Conservation (phyloP, 2,797 vertebrate species). For the Sarcoramphus papa region DNA sequence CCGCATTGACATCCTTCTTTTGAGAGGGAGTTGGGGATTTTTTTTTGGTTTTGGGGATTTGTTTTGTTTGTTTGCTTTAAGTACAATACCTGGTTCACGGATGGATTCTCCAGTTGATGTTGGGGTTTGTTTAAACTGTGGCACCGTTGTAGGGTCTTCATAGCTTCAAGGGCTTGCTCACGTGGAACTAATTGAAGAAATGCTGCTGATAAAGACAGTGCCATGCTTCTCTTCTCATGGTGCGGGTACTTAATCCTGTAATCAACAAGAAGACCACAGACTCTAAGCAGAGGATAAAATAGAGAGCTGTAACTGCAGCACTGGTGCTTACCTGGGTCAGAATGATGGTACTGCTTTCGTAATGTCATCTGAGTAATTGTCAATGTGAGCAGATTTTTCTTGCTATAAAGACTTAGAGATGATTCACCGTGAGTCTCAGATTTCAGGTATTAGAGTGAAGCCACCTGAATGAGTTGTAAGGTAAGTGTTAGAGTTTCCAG, state of each 20-base stretch:
- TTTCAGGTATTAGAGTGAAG: background rate
- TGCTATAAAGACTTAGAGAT: background rate
- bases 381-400: background rate
- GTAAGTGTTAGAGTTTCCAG: background rate
- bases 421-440: background rate
- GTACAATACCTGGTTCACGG: background rate
- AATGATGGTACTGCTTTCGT: background rate
- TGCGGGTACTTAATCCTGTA: background rate
- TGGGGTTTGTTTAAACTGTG: background rate
- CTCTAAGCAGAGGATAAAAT: background rate
- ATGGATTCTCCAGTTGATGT: background rate
- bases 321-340: background rate
- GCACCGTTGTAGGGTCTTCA: background rate
- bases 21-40: background rate
- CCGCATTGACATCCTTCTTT: background rate
- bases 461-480: background rate
- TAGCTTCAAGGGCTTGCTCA: background rate
- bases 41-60: fast-evolving
- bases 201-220: background rate
- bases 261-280: background rate
- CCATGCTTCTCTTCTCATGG: background rate
- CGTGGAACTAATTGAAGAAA: background rate
- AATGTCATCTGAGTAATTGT: background rate
- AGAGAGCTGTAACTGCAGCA: background rate
- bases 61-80: background rate